phyloP scores from a whole-genome alignment of 1,140 invertebrate genomes.

The Pseudachorutes palmiensis region DNA sequence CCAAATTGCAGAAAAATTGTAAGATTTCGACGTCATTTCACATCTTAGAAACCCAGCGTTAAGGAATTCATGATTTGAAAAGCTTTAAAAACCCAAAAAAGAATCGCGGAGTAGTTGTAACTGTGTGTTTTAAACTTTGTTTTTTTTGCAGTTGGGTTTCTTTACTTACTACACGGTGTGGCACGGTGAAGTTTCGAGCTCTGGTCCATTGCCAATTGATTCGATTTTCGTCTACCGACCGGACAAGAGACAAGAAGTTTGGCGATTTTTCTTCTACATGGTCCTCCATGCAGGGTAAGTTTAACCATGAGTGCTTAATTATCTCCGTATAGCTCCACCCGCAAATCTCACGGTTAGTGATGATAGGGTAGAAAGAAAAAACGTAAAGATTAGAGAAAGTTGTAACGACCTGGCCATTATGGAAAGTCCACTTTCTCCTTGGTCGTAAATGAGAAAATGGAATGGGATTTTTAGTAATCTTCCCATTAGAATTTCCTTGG shows the following conservation, averaged over 20 bases:
- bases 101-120: too few relatives aligned
- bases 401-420: background rate
- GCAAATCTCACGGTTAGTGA: too few relatives aligned
- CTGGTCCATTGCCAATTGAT: conserved; percentile 83
- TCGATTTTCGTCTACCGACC: conserved; percentile 89
- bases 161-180: conserved; percentile 82
- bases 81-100: too few relatives aligned
- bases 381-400: background rate
- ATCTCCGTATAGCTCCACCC: background rate
- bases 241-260: conserved; percentile 80
- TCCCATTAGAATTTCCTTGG: conserved; percentile 7
- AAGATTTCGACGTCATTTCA: too few relatives aligned
- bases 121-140: conserved; percentile 15
- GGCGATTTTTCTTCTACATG: conserved; percentile 92
- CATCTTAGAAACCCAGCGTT: too few relatives aligned
- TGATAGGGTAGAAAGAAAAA: too few relatives aligned
- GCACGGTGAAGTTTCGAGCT: conserved; percentile 69
- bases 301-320: background rate
- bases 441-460: conserved; percentile 27
- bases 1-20: too few relatives aligned
- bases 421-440: background rate
- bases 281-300: conserved; percentile 85
- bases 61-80: too few relatives aligned
- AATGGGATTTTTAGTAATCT: background rate
- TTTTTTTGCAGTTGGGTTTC: conserved; percentile 68